These are phyloP conservation scores for Astur gentilis DNA, from an alignment of 2,113 vertebrate genomes.

Conservation along the genomic window DNA sequence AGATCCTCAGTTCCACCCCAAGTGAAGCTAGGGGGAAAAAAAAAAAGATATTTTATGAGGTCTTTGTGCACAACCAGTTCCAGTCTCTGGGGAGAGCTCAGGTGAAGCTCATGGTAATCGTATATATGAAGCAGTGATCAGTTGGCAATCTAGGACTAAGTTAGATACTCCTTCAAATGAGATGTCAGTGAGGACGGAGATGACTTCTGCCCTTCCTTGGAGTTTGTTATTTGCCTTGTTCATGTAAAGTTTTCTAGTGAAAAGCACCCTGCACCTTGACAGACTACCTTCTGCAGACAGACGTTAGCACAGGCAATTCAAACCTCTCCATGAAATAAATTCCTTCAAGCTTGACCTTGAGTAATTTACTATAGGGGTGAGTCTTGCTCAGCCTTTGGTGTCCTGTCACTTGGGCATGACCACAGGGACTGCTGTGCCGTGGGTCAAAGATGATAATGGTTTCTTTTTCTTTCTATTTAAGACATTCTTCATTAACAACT, in stretches of 20 bases:
- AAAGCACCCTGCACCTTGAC: neutral
- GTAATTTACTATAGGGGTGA: neutral
- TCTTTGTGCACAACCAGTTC: neutral
- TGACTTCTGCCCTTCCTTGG: neutral
- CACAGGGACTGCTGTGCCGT: neutral
- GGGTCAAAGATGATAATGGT: neutral
- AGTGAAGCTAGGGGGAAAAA: neutral
- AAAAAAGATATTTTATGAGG: neutral
- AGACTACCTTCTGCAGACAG: neutral
- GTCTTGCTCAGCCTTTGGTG: neutral
- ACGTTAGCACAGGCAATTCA: neutral
- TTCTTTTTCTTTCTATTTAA: neutral
- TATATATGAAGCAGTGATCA: neutral
- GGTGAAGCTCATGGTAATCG: neutral
- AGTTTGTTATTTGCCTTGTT: neutral
- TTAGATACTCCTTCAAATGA: accelerated
- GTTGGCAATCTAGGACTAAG: accelerated
- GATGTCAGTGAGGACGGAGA: neutral
- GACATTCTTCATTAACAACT: neutral
- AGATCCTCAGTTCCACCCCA: neutral
- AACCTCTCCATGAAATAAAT: neutral
- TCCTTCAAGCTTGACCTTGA: neutral
- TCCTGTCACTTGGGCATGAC: neutral
- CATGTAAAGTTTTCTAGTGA: accelerated
- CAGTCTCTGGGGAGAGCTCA: accelerated